phyloP scores from a whole-genome alignment of 2,888 invertebrate genomes.

The Mythimna pallens region DNA sequence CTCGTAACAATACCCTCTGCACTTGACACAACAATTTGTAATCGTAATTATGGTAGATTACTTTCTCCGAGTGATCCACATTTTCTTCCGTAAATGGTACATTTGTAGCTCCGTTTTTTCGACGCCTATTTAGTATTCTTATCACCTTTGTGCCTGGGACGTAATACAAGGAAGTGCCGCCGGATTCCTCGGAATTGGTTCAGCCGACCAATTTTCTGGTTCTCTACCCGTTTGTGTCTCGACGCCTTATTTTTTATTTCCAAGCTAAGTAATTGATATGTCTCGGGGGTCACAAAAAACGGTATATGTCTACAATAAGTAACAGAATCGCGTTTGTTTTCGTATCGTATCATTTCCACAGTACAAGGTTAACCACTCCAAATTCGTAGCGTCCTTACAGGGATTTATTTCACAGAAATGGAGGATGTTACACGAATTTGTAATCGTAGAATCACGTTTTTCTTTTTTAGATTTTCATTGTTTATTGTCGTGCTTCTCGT shows the following conservation, averaged over 20 bases:
- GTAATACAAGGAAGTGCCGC: constrained; percentile 35
- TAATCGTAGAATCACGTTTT: constrained; percentile 42
- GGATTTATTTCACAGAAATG: constrained; percentile 60
- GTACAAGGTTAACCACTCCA: constrained; percentile 62
- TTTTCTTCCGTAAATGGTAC: constrained; percentile 38
- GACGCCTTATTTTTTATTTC: constrained; percentile 48
- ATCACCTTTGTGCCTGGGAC: constrained; percentile 31
- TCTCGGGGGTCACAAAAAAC: constrained; percentile 58
- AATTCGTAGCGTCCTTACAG: constrained; percentile 52
- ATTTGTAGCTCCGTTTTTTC: constrained; percentile 43
- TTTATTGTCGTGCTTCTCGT: constrained; percentile 11
- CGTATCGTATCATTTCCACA: constrained; percentile 56
- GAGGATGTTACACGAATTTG: constrained; percentile 47
- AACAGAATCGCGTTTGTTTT: constrained; percentile 61
- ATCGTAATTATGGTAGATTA: constrained; percentile 49
- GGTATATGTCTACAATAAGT: constrained; percentile 53
- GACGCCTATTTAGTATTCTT: constrained; percentile 49
- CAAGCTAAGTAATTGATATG: constrained; percentile 59
- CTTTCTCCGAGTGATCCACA: constrained; percentile 38
- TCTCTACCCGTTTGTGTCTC: constrained; percentile 25
- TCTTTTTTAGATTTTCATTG: constrained; percentile 21
- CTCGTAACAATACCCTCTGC: constrained; percentile 36
- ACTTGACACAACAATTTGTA: constrained; percentile 53
- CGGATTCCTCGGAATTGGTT: constrained; percentile 21
- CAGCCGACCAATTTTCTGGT: constrained; percentile 36